phyloP scores from a whole-genome alignment of 2,888 invertebrate genomes.

The Agonum fuliginosum region DNA sequence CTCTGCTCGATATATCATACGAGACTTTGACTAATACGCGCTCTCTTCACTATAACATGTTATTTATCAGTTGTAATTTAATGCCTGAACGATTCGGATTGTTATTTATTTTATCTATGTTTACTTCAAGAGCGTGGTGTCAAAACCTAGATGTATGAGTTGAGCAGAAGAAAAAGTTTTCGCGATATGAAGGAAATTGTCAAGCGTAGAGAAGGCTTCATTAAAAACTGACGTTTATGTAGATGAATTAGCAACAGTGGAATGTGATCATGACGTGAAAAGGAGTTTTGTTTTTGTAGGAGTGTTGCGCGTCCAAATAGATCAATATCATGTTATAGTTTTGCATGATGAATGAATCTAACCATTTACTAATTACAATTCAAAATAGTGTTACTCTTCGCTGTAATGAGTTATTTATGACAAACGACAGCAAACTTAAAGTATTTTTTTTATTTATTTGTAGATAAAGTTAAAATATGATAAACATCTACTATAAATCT shows the following conservation, averaged over 20 bases:
- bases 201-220: conserved; percentile 19
- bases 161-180: neutral
- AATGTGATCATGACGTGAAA: neutral
- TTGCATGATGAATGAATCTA: too few relatives aligned
- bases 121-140: conserved; percentile 20
- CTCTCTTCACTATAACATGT: conserved; percentile 26
- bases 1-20: conserved; percentile 31
- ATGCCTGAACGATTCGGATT: conserved; percentile 49
- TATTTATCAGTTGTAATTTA: conserved; percentile 59
- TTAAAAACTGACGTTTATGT: conserved; percentile 29
- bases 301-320: neutral
- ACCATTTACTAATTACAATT: too few relatives aligned
- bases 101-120: conserved; percentile 46
- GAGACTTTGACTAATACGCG: conserved; percentile 38
- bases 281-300: neutral
- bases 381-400: too few relatives aligned
- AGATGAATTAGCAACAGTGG: neutral
- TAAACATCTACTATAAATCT: too few relatives aligned
- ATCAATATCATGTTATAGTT: neutral
- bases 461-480: too few relatives aligned
- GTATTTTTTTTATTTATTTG: too few relatives aligned
- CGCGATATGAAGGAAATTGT: conserved; percentile 46
- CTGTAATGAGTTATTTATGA: too few relatives aligned
- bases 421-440: too few relatives aligned
- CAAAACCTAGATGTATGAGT: conserved; percentile 40